A percentile compares a stretch with the other conserved stretches of the same genome.
Evolutionary conservation across 2,888 invertebrate genomes (phyloP).

Genomic region (Sinhomidia bicolor): DNA sequence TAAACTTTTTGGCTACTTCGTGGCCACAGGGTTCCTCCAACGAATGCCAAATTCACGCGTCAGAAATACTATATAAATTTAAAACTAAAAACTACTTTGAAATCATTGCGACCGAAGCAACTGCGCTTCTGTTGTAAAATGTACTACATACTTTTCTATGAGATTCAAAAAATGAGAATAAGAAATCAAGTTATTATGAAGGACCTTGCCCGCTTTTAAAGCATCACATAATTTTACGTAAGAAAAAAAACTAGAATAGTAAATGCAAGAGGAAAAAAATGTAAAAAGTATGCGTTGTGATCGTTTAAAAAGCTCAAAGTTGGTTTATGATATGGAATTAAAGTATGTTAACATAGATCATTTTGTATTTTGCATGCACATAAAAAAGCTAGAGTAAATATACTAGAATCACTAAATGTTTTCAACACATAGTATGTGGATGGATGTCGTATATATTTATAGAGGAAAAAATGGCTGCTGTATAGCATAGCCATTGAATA

Average conservation of each 20-base stretch:
- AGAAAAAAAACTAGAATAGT: not conserved
- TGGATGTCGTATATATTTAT: not conserved
- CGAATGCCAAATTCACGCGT: slow-evolving; percentile 7
- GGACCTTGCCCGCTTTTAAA: slow-evolving; percentile 66
- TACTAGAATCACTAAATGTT: slow-evolving; percentile 2
- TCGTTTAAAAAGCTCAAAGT: not conserved
- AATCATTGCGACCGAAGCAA: not conserved
- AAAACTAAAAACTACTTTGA: not conserved
- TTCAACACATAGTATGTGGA: not conserved
- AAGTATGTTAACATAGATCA: slow-evolving; percentile 35
- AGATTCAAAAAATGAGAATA: not conserved
- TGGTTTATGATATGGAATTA: slow-evolving; percentile 51
- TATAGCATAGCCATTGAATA: not conserved
- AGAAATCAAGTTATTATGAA: slow-evolving; percentile 30
- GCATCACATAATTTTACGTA: slow-evolving; percentile 32
- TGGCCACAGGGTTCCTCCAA: slow-evolving; percentile 47
- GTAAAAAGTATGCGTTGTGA: slow-evolving; percentile 7
- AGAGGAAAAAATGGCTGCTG: not conserved
- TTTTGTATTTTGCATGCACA: not conserved
- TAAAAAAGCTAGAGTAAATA: not conserved
- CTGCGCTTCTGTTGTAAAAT: not conserved
- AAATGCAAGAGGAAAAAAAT: not conserved
- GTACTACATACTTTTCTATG: slow-evolving; percentile 16
- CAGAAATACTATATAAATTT: slow-evolving; percentile 1
- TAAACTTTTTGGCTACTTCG: slow-evolving; percentile 53